phyloP scores from a whole-genome alignment of 2,113 vertebrate genomes.

The Raphicerus campestris region DNA sequence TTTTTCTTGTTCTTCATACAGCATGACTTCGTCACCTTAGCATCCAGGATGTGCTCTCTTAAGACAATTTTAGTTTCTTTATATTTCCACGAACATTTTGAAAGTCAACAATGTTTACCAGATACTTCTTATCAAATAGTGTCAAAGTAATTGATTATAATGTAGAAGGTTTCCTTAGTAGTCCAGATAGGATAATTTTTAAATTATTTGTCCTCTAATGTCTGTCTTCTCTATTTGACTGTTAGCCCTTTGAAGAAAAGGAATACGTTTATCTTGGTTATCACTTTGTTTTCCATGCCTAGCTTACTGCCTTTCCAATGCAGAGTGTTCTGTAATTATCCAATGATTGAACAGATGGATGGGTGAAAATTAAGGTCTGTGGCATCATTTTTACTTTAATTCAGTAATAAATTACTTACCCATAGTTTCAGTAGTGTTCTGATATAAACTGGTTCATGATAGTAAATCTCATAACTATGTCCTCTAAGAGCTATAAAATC shows the following conservation, averaged over 20 bases:
- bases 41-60: neutral
- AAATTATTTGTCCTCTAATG: neutral
- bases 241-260: neutral
- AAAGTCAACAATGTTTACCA: neutral
- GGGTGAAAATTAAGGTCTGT: neutral
- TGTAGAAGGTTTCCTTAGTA: neutral
- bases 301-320: neutral
- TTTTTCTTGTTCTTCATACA: neutral
- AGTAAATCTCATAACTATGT: slow-evolving; percentile 25
- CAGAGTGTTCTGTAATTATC: neutral
- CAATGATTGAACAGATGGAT: neutral
- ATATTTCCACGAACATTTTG: neutral
- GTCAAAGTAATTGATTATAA: neutral
- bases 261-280: neutral
- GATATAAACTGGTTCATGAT: neutral
- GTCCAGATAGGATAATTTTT: neutral
- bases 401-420: neutral
- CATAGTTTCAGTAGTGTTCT: neutral
- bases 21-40: neutral
- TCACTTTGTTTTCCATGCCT: neutral
- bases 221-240: neutral
- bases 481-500: neutral
- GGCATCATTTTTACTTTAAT: slow-evolving; percentile 36
- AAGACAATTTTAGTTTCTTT: neutral
- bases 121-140: neutral